phyloP scores from a whole-genome alignment of 1,140 invertebrate genomes.

The Carposina sasakii region DNA sequence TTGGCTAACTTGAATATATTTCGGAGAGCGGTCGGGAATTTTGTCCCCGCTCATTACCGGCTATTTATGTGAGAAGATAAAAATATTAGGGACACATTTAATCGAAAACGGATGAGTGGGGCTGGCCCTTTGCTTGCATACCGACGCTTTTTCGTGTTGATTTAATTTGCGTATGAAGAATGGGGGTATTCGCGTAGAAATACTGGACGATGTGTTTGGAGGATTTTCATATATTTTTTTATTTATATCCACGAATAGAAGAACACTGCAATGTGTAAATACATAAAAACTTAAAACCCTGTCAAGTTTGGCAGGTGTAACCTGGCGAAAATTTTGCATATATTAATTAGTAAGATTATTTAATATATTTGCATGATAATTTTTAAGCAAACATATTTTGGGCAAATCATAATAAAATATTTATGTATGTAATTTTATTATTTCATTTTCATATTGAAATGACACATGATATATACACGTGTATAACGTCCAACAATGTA shows the following conservation, averaged over 20 bases:
- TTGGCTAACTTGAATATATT: constrained; percentile 65
- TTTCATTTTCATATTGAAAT: background rate
- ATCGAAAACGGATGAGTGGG: constrained; percentile 55
- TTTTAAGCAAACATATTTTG: too few species aligned
- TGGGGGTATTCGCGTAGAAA: background rate
- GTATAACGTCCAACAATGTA: background rate
- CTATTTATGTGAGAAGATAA: constrained; percentile 71
- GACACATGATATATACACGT: background rate
- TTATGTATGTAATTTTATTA: too few species aligned
- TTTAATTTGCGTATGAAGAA: background rate
- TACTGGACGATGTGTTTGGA: background rate
- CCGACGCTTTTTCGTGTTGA: too few species aligned
- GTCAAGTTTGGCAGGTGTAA: too few species aligned
- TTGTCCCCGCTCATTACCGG: constrained; percentile 60
- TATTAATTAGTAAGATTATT: too few species aligned
- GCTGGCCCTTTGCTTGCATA: background rate
- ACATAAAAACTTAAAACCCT: background rate
- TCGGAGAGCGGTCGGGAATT: constrained; percentile 49
- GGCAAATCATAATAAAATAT: too few species aligned
- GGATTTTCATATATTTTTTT: background rate
- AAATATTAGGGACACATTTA: constrained; percentile 70
- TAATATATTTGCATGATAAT: too few species aligned
- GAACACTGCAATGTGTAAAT: background rate
- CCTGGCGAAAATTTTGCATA: too few species aligned
- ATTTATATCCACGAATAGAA: background rate